Base-by-base conservation (phyloP, 2,113 vertebrate species). In the Lamprotornis superbus region DNA sequence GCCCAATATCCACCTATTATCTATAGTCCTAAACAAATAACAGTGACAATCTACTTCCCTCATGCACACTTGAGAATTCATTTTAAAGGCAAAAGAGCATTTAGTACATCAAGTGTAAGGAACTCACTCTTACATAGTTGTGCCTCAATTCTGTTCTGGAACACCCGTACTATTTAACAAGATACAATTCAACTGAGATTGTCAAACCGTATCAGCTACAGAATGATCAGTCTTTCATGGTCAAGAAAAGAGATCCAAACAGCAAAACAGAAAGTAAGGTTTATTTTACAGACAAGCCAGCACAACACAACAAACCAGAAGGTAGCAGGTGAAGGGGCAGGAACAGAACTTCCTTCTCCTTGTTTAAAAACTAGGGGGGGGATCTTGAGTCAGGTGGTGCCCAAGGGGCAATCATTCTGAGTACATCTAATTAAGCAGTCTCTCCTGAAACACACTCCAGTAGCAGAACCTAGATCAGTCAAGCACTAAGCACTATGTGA, bases 401-500 rank as follows among this genome's bases (percentile, higher is more conserved):
- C 47, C 47, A 67, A 65, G 18, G 27, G 33, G 12, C 59, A 83
- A 77, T 55, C 22, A 47, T 59, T 53, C n/a, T 31, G 9, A 79
- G 42, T 46, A 57, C 18, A 27, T 88, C 37, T 42, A 83, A 74
- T 42, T 35, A 65, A n/a, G 28, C 1, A 7, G 23, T 21, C 0
- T 2, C 17, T 49, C 39, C 78, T 47, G 19, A 49, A 81, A 91
- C 9, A 18, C 2, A 2, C 20, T 65, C 49, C 16, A 35, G 57
- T 40, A 87, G 49, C 39, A 88, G 20, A 61, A 88, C 30, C 18
- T 5, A 20, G 14, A 59, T 19, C 44, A 49, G 79, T 7, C 1
- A 5, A 69, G 35, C 31, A 33, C 27, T 27, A 64, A 61, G 21
- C 2, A 3, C 11, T 1, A 0, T 4, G 10, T 11, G 30, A 19